A percentile compares a stretch with the other conserved stretches of the same genome.
Conservation (phyloP, 2,888 invertebrate species). For the Drosophila trichaetosa region DNA sequence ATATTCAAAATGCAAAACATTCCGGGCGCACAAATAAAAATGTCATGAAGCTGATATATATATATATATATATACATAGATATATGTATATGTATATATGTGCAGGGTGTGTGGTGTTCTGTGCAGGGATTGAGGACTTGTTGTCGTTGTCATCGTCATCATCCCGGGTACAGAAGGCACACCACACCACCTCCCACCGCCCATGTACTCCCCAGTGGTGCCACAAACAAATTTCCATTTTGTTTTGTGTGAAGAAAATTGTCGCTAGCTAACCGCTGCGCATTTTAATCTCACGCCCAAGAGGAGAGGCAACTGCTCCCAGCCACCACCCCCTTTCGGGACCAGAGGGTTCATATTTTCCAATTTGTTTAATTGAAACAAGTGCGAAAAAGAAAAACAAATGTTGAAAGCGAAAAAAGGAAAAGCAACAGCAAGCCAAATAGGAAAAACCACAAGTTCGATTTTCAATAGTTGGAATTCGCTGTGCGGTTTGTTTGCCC, state of each 20-base stretch:
- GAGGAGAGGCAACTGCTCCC: neutral
- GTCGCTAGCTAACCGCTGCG: constrained; percentile 45
- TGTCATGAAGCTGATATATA: constrained; percentile 63
- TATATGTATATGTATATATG: neutral
- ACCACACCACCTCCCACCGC: neutral
- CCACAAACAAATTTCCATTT: constrained; percentile 69
- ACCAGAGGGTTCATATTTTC: constrained; percentile 70
- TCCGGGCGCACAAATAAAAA: constrained; percentile 73
- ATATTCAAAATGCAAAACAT: constrained; percentile 79
- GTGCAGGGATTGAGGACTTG: constrained; percentile 51
- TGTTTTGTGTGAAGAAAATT: constrained; percentile 43
- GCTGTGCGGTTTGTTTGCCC: constrained; percentile 51
- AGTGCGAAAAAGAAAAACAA: constrained; percentile 59
- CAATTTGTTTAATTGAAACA: constrained; percentile 81
- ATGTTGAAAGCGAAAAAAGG: constrained; percentile 22
- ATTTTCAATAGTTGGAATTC: constrained; percentile 70
- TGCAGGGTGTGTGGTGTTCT: neutral
- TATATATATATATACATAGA: neutral
- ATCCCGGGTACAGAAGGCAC: constrained; percentile 10
- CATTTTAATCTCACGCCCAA: constrained; percentile 49
- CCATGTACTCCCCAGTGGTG: constrained; percentile 38
- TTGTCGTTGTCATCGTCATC: constrained; percentile 25
- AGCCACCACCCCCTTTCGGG: constrained; percentile 9
- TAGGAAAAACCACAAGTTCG: constrained; percentile 64
- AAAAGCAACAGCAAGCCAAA: neutral